A percentile compares a stretch with the other conserved stretches of the same genome.
Evolutionary conservation across 2,113 vertebrate species (phyloP).

Genomic region (Orientallactaga bullata): DNA sequence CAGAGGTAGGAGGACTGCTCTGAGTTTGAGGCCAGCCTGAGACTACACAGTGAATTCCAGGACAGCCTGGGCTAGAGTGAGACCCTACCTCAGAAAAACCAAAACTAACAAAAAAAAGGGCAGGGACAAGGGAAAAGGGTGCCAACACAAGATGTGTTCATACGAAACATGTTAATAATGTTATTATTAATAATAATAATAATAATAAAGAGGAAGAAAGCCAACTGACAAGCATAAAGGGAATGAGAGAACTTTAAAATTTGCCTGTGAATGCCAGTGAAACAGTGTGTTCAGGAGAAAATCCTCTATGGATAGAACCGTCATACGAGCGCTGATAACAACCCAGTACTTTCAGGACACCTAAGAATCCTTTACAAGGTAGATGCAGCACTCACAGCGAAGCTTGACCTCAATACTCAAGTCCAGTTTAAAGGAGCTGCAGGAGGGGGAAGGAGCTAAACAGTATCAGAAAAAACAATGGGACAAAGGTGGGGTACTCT

Average conservation of each 20-base stretch:
- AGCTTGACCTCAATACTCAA: not conserved
- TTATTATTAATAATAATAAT: too few species aligned
- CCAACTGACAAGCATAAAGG: not conserved
- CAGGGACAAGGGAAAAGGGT: too few species aligned
- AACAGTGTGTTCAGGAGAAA: not conserved
- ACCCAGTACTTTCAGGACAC: not conserved
- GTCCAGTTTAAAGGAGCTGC: not conserved
- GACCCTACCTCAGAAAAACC: too few species aligned
- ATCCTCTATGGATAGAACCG: not conserved
- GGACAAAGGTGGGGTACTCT: not conserved
- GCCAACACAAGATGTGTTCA: too few species aligned
- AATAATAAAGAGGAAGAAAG: too few species aligned
- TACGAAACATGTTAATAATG: too few species aligned
- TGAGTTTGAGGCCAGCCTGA: too few species aligned
- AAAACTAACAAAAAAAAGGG: too few species aligned
- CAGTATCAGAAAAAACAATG: not conserved
- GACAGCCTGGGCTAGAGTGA: too few species aligned
- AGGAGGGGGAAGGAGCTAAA: not conserved
- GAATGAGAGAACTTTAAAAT: not conserved
- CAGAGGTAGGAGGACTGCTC: too few species aligned
- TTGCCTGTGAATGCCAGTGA: not conserved
- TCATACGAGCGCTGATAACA: not conserved
- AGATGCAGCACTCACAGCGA: not conserved
- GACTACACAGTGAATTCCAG: too few species aligned
- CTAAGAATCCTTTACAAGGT: not conserved